Conservation (phyloP, 2,113 vertebrate genomes). For the Barbus barbus region DNA sequence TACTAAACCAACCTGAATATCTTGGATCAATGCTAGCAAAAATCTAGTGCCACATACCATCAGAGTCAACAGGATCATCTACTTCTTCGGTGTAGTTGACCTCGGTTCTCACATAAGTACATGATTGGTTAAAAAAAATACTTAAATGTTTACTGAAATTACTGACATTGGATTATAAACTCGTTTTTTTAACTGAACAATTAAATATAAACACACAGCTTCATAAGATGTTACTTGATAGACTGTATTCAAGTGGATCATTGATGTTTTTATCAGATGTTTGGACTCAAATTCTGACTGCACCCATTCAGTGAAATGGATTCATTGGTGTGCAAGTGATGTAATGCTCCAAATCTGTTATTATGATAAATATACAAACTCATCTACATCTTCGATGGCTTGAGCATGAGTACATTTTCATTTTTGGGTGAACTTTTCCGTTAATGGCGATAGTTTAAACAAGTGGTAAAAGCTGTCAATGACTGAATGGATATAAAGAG, state of each 20-base stretch:
- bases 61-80: conserved; percentile 95
- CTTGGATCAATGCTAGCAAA: neutral
- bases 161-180: no score
- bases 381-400: no score
- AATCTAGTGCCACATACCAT: conserved; percentile 77
- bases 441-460: neutral
- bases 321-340: no score
- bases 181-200: no score
- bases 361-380: no score
- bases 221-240: neutral
- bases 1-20: neutral
- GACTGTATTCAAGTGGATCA: neutral
- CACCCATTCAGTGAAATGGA: no score
- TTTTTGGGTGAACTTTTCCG: no score
- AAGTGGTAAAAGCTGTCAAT: neutral
- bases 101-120: conserved; percentile 97
- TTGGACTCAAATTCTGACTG: no score
- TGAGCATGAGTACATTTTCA: no score
- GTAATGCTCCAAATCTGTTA: no score
- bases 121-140: conserved; percentile 72
- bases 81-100: conserved; percentile 98
- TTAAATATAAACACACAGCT: no score
- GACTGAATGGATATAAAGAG: conserved; percentile 96
- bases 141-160: neutral
- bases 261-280: no score